Evolutionary conservation across 2,888 invertebrate genomes (phyloP).

Genomic region (Malthinus flaveolus): DNA sequence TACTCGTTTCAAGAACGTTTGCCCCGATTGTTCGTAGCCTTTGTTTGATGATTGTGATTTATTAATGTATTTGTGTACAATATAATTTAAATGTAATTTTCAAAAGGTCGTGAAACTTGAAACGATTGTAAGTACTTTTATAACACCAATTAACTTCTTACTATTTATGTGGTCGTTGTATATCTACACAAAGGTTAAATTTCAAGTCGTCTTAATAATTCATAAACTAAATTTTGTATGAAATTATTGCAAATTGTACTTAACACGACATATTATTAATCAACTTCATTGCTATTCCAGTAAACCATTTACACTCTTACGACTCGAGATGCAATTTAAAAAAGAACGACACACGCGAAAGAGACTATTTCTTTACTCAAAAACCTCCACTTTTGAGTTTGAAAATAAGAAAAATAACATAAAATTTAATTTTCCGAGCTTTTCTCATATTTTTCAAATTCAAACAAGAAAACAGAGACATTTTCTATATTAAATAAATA

Average conservation of each 20-base stretch:
- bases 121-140: conserved; percentile 1
- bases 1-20: conserved; percentile 16
- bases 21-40: conserved; percentile 12
- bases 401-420: neutral
- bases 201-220: conserved; percentile 2
- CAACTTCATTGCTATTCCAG: too few relatives aligned
- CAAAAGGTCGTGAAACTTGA: neutral
- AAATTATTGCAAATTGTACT: too few relatives aligned
- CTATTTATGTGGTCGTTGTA: conserved; percentile 1
- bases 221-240: neutral
- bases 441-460: conserved; percentile 6
- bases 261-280: too few relatives aligned
- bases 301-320: too few relatives aligned
- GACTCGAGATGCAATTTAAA: neutral
- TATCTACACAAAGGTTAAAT: conserved; percentile 1
- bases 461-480: conserved; percentile 29
- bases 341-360: neutral
- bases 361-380: neutral
- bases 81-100: neutral
- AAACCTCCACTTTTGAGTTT: too few relatives aligned
- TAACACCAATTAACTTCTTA: conserved; percentile 3
- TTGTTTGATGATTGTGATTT: conserved; percentile 6
- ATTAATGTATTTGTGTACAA: conserved; percentile 2
- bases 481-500: conserved; percentile 43
- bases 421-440: conserved; percentile 3